Evolutionary conservation across 2,888 invertebrate genomes (phyloP), one percentile per base, ranked within the genome.

Genomic region (Bimastos eiseni): DNA sequence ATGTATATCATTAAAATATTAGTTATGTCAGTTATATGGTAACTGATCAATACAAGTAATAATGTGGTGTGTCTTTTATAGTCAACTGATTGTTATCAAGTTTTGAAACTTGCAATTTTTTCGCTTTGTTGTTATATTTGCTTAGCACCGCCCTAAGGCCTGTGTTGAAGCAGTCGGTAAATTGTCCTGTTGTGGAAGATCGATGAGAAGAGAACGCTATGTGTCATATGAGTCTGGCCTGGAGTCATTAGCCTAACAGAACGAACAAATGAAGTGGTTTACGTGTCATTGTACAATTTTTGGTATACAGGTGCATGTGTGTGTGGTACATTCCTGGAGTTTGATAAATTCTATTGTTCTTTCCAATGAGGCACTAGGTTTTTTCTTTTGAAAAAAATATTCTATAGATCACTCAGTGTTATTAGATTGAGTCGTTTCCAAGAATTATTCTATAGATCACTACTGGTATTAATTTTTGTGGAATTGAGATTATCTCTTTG

Each of bases 191-290:
- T 86, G 86, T 86, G n/a, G 37, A 86, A 86, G 86, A 24, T 36
- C 86, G 36, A 33, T 8, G 86, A 34, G 86, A 86, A 86, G 86
- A 86, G 86, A 86, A 33, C 86, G 86, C 34, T 86, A 86, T 8
- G 86, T 86, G 34, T 86, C 86, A 5, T 86, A 86, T 15, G n/a
- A 86, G 86, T 86, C 86, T 86, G 86, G 86, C 21, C 24, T 86
- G 86, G 86, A 86, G 86, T 86, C 86, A n/a, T 37, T 86, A 37
- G 86, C 86, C 34, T 86, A 86, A 37, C 70, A 13, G 6, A 70
- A 30, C n/a, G n/a, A n/a, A n/a, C n/a, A n/a, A 24, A 49, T 19
- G 8, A 70, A n/a, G 70, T n/a, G 70, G 13, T 70, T 70, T 70
- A n/a, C n/a, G 5, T 36, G 19, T 34, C 34, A 86, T 6, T 24